Conservation (phyloP, 2,113 vertebrate genomes). For the Anthoscopus minutus region DNA sequence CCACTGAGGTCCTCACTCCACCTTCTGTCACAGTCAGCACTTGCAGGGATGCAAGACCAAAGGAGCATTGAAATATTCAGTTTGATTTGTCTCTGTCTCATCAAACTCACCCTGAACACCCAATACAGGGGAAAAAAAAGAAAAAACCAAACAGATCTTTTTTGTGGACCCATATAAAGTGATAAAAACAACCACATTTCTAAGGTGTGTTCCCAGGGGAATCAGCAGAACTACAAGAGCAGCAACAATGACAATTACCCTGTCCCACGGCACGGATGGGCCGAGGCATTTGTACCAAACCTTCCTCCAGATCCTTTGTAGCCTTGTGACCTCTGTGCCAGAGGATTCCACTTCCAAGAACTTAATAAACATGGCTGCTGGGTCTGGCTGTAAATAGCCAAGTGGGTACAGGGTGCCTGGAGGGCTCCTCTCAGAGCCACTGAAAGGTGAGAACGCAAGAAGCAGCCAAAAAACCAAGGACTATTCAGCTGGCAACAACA, state of each 20-base stretch:
- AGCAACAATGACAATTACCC: neutral
- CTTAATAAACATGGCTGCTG: neutral
- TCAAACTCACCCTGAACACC: neutral
- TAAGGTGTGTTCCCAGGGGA: neutral
- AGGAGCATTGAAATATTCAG: neutral
- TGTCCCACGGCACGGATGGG: fast-evolving
- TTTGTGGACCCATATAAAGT: neutral
- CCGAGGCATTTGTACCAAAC: neutral
- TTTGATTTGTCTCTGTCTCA: neutral
- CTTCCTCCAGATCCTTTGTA: neutral
- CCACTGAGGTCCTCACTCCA: neutral
- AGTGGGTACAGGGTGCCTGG: neutral
- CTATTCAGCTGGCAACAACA: conserved; percentile 49
- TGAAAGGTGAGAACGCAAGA: conserved; percentile 17
- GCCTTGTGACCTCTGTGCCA: fast-evolving
- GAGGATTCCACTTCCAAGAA: neutral
- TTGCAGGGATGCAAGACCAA: neutral
- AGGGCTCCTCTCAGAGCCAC: neutral
- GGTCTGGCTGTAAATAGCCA: neutral
- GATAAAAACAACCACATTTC: neutral
- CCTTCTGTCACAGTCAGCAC: neutral
- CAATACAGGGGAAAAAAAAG: neutral
- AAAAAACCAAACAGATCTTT: neutral
- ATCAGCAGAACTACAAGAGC: neutral
- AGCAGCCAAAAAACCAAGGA: neutral